Evolutionary conservation across 1,140 invertebrate species (phyloP).

Genomic region (Mycetomoellerius zeteki): DNA sequence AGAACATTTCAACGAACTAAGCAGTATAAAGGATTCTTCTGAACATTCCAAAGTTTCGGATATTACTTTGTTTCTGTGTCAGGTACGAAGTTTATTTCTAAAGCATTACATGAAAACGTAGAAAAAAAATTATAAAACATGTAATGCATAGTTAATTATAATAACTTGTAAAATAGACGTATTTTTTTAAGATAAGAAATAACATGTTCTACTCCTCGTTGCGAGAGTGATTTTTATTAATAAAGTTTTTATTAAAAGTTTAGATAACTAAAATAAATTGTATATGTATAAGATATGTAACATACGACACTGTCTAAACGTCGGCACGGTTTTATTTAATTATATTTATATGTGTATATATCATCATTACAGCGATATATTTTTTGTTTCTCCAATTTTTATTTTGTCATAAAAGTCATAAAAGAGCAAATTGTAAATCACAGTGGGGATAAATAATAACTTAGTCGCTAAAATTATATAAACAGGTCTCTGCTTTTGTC

Average conservation of each 20-base stretch:
- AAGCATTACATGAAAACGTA: conserved; percentile 71
- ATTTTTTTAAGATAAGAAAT: conserved; percentile 11
- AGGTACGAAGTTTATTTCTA: conserved; percentile 76
- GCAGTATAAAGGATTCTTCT: conserved; percentile 64
- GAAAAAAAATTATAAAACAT: background rate
- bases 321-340: conserved; percentile 71
- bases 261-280: conserved; percentile 36
- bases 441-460: conserved; percentile 81
- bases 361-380: conserved; percentile 56
- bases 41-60: conserved; percentile 67
- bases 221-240: conserved; percentile 77
- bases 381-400: conserved; percentile 39
- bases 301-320: conserved; percentile 48
- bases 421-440: conserved; percentile 72
- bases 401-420: conserved; percentile 2
- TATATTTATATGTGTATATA: conserved; percentile 39
- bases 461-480: conserved; percentile 77
- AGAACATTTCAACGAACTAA: conserved; percentile 73
- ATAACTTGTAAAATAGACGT: background rate
- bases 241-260: too few relatives aligned
- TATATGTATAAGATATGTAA: conserved; percentile 62
- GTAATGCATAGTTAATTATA: conserved; percentile 12
- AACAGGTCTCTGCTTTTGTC: conserved; percentile 71
- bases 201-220: conserved; percentile 19
- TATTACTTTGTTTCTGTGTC: conserved; percentile 76